phyloP scores from a whole-genome alignment of 2,113 vertebrate genomes.

The Xiphophorus maculatus region DNA sequence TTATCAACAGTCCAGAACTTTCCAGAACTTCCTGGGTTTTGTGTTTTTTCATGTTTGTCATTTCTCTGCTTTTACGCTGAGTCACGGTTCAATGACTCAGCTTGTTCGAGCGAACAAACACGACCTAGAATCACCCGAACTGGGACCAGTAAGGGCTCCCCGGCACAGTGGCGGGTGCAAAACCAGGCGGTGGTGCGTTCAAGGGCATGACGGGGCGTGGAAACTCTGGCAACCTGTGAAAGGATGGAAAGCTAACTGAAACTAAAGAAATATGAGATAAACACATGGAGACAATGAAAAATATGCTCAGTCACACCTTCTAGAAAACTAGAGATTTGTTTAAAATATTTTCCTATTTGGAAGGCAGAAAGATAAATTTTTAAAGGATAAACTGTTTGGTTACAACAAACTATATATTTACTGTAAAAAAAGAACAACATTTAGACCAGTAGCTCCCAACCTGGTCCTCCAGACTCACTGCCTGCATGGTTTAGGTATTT shows the following conservation, averaged over 20 bases:
- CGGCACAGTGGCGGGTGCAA: no score
- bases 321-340: background rate
- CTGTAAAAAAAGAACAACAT: background rate
- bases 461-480: no score
- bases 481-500: no score
- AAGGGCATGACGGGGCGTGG: background rate
- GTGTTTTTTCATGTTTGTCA: background rate
- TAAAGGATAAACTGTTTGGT: background rate
- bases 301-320: background rate
- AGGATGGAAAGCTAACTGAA: background rate
- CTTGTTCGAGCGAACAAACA: background rate
- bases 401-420: no score
- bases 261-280: background rate
- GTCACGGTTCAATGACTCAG: slow-evolving; percentile 11
- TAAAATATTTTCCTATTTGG: background rate
- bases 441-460: background rate
- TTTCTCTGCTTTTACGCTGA: background rate
- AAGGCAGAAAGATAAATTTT: background rate
- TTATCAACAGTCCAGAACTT: no score
- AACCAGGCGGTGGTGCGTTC: background rate
- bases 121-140: no score
- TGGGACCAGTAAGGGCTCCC: no score
- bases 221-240: background rate
- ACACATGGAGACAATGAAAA: background rate
- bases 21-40: no score